phyloP scores from a whole-genome alignment of 1,140 invertebrate genomes.

The Sarcophaga bullata region DNA sequence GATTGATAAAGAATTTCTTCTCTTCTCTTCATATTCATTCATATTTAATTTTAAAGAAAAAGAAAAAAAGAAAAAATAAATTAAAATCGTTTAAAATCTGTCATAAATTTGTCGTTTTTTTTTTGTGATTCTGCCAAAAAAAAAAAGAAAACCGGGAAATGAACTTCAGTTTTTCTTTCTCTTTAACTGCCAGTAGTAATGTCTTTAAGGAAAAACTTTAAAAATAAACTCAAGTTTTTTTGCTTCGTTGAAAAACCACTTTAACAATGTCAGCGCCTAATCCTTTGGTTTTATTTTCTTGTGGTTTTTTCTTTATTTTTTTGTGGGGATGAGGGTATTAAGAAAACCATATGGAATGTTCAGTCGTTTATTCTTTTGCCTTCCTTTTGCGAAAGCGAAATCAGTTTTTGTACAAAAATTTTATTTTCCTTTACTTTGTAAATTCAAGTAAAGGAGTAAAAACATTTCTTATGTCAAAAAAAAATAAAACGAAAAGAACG shows the following conservation, averaged over 20 bases:
- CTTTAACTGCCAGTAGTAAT: background rate
- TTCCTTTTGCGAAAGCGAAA: background rate
- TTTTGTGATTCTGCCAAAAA: slow-evolving; percentile 1
- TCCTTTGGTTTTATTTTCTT: background rate
- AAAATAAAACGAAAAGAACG: no score
- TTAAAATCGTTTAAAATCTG: background rate
- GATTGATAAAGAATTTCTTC: background rate
- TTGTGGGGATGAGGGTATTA: background rate
- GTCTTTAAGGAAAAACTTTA: background rate
- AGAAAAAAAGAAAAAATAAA: background rate
- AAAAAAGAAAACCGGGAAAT: no score
- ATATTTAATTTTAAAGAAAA: background rate
- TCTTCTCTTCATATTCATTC: background rate
- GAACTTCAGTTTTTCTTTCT: background rate
- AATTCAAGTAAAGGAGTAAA: background rate
- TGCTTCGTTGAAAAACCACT: background rate
- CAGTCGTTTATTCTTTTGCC: background rate
- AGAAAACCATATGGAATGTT: no score
- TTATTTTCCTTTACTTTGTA: slow-evolving; percentile 3
- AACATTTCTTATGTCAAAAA: background rate
- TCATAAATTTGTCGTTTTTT: background rate
- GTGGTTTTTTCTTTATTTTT: background rate
- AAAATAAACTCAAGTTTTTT: background rate
- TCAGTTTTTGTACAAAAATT: background rate
- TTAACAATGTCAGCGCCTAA: slow-evolving; percentile 26